phyloP scores from a whole-genome alignment of 1,140 invertebrate species.

The Muscidifurax raptorellus region DNA sequence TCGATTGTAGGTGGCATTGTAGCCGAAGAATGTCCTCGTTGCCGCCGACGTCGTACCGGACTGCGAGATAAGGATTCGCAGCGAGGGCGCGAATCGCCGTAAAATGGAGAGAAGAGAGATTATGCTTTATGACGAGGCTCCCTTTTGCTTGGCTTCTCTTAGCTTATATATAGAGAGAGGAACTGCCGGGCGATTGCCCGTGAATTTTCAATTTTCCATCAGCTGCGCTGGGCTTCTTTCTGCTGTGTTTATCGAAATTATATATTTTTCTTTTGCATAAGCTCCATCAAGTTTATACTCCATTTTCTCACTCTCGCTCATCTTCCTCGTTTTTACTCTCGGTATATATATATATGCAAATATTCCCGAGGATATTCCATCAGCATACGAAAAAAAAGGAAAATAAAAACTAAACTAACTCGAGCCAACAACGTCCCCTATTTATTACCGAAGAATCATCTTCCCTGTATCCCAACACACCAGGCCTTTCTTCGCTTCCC shows the following conservation, averaged over 20 bases:
- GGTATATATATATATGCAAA: no score
- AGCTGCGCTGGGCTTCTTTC: no score
- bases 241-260: no score
- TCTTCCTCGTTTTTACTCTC: not conserved
- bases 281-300: no score
- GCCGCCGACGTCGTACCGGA: constrained; percentile 57
- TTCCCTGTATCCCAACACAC: no score
- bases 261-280: not conserved
- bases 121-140: not conserved
- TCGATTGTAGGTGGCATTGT: constrained; percentile 66
- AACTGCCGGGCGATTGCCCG: no score
- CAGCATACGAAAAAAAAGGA: no score
- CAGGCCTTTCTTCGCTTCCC: not conserved
- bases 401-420: no score
- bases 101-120: not conserved
- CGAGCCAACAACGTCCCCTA: no score
- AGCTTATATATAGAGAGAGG: not conserved
- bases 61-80: constrained; percentile 45
- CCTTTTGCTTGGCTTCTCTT: not conserved
- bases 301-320: not conserved
- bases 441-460: no score
- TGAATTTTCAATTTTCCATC: no score
- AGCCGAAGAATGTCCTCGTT: constrained; percentile 60
- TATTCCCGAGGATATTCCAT: no score
- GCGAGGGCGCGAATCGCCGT: constrained; percentile 13